Evolutionary conservation across 2,797 vertebrate species (phyloP).

Genomic region (Gallinago stenura): DNA sequence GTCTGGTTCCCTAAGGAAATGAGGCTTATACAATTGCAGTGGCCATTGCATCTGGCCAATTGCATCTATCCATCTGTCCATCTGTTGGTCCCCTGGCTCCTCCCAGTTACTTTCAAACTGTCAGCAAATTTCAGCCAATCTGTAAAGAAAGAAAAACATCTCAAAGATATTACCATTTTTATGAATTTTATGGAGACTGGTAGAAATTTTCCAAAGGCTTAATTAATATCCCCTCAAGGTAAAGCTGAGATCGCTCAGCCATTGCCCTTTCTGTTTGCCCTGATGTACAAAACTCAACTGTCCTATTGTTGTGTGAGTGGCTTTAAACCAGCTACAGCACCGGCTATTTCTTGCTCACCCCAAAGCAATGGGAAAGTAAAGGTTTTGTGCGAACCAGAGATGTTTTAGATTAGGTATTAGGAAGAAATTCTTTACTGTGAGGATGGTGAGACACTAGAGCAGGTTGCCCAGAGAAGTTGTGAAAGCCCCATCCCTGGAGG

Average conservation of each 20-base stretch:
- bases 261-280: background rate
- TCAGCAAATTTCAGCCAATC: slow-evolving; percentile 10
- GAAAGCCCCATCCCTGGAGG: background rate
- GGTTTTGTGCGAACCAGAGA: background rate
- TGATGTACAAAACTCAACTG: background rate
- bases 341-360: background rate
- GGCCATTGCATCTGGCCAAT: too few relatives aligned
- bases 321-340: background rate
- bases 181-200: background rate
- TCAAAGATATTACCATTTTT: background rate
- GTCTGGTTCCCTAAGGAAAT: background rate
- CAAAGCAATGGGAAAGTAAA: background rate
- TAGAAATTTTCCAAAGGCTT: background rate
- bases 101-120: background rate
- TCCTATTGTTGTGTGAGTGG: fast-evolving
- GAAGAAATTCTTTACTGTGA: background rate
- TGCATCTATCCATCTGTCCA: background rate
- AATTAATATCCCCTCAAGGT: background rate
- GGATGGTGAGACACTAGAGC: background rate
- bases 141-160: background rate
- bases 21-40: background rate
- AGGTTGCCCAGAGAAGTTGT: background rate
- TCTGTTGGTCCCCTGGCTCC: background rate
- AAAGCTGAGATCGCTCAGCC: background rate
- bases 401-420: background rate